A percentile compares a stretch with the other conserved stretches of the same genome.
phyloP scores from a whole-genome alignment of 1,140 invertebrate genomes.

The Yoshiicerus persimilis region DNA sequence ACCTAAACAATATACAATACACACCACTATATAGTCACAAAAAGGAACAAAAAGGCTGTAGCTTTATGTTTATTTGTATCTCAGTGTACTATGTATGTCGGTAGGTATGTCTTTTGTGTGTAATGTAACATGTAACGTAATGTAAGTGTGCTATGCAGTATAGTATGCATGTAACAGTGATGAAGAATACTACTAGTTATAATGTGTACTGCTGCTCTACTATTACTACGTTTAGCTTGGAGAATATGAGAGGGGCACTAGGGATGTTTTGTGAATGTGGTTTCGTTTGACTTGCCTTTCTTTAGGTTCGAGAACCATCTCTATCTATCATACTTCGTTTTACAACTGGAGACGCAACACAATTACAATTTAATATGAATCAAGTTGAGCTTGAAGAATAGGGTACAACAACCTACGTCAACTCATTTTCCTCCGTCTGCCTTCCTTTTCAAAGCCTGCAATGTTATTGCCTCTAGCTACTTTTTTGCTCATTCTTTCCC shows the following conservation, averaged over 20 bases:
- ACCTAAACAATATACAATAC: not conserved
- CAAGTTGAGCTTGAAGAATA: not conserved
- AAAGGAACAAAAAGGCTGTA: not conserved
- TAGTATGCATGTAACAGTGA: not conserved
- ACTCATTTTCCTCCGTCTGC: not conserved
- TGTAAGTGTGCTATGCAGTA: not conserved
- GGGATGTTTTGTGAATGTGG: not conserved
- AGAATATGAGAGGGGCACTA: not conserved
- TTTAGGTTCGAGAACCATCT: not conserved
- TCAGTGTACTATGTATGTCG: not conserved
- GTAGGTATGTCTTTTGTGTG: not conserved
- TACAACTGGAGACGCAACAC: not conserved
- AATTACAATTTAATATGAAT: conserved; percentile 4
- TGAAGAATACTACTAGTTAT: not conserved
- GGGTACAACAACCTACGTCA: conserved; percentile 11
- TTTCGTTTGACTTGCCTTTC: not conserved
- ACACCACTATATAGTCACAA: not conserved
- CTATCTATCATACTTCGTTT: not conserved
- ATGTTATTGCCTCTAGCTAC: not conserved
- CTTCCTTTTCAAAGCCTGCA: not conserved
- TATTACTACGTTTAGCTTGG: not conserved
- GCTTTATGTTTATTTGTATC: not conserved
- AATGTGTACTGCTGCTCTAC: not conserved
- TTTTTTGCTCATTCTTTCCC: conserved; percentile 4
- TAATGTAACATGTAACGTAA: not conserved